phyloP scores from a whole-genome alignment of 2,888 invertebrate genomes.

The Achlya flavicornis region DNA sequence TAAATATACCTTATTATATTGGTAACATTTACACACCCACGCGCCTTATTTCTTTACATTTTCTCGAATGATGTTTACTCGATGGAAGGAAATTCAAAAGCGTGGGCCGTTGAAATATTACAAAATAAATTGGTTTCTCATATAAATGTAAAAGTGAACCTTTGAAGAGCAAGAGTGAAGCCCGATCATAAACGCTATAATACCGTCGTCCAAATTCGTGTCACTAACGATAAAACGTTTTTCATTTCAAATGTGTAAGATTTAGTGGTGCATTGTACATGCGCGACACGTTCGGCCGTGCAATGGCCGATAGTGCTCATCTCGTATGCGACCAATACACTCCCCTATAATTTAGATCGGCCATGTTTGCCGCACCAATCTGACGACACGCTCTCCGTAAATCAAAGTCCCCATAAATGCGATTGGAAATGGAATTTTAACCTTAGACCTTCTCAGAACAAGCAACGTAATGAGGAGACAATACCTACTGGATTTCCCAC shows the following conservation, averaged over 20 bases:
- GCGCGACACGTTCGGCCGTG: constrained; percentile 62
- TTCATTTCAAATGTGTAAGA: constrained; percentile 49
- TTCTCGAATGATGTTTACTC: neutral
- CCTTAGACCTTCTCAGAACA: neutral
- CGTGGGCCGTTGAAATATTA: neutral
- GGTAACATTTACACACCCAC: constrained; percentile 33
- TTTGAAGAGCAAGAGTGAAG: neutral
- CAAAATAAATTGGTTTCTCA: neutral
- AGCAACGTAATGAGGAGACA: neutral
- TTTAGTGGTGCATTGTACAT: constrained; percentile 57
- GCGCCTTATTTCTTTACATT: constrained; percentile 1
- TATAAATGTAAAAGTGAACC: neutral
- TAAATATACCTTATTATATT: constrained; percentile 24
- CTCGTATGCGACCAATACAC: constrained; percentile 65
- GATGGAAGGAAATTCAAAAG: neutral
- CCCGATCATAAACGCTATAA: constrained; percentile 13
- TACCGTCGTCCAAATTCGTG: constrained; percentile 33
- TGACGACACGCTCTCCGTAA: constrained; percentile 47
- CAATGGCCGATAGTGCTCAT: constrained; percentile 65
- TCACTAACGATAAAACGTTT: constrained; percentile 48
- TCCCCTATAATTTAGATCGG: constrained; percentile 61
- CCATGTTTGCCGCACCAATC: constrained; percentile 55
- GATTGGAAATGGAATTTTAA: constrained; percentile 29
- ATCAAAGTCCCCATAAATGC: constrained; percentile 39
- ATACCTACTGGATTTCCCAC: neutral